Base-by-base conservation (phyloP, 2,797 vertebrate genomes). In the Smutsia temminckii region DNA sequence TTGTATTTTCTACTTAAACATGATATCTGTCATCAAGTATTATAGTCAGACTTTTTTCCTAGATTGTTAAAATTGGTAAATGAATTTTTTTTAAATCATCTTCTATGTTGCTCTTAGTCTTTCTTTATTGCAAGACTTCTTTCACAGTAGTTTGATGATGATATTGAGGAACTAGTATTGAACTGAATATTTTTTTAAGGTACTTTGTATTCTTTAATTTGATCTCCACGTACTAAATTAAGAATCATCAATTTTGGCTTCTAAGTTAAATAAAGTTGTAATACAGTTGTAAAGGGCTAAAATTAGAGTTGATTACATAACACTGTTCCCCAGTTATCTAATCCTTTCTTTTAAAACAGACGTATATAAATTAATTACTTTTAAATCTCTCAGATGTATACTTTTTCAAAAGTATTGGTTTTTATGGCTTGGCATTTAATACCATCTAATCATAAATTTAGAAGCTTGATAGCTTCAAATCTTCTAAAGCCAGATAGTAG, bases 21-120 rank as follows among this genome's bases (percentile, higher is more conserved):
- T 95, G 71, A 95, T 96, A 32, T 90, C 42, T 96, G 83, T 98
- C 93, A 96, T 97, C 93, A 96, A 96, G 89, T 98, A 96, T 97
- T 97, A 85, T 84, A 97, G 97, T 96, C 94, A 97, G 93, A 89
- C 94, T 95, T 97, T 97, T 95, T 95, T 91, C 83, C 84, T 95
- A 96, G 93, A 93, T 97, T 98, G 98, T 98, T 98, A 98, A 97
- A 98, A 97, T 96, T 98, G 97, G 97, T 97, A 98, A 98, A 98
- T 98, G 97, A 98, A 98, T 85, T 75, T 95, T 81, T 2, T 20
- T 51, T 78, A 88, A 95, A 93, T 89, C 95, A 93, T 93, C 59
- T 12, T 95, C 94, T 95, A 93, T 94, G 88, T 96, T 98, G 80
- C 85, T 97, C 63, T 98, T 97, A 98, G 95, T 98, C 97, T 98